Percentiles rank a stretch among this genome's conserved stretches.
phyloP scores from a whole-genome alignment of 2,888 invertebrate genomes.

The Amorpha juglandis region DNA sequence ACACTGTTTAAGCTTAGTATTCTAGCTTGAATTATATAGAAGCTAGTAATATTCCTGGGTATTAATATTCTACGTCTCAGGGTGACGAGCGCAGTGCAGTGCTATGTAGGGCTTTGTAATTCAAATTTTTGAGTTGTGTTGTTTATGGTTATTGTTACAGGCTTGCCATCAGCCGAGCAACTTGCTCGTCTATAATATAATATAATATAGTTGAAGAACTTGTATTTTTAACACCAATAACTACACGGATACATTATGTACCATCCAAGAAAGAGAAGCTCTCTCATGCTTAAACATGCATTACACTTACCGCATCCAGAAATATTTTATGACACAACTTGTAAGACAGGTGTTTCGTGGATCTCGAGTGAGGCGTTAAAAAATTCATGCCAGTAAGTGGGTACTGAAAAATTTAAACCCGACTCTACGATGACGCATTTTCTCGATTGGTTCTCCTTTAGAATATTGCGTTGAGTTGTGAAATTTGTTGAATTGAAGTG shows the following conservation, averaged over 20 bases:
- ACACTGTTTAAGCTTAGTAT: no score
- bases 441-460: conserved; percentile 23
- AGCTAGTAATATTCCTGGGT: no score
- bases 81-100: no score
- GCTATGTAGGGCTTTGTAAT: no score
- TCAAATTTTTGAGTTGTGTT: no score
- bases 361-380: conserved; percentile 39
- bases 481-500: background rate
- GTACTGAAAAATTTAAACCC: conserved; percentile 38
- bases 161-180: no score
- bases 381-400: conserved; percentile 43
- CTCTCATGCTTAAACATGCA: background rate
- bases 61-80: no score
- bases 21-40: no score
- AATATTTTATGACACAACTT: conserved; percentile 26
- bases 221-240: background rate
- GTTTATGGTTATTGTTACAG: no score
- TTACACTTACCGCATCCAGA: conserved; percentile 20
- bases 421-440: conserved; percentile 32
- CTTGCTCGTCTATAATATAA: no score
- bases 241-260: background rate
- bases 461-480: background rate
- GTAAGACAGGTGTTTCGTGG: conserved; percentile 37
- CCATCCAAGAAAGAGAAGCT: background rate
- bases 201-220: no score